Evolutionary conservation across 1,140 invertebrate genomes (phyloP).

Genomic region (Drosophila elegans): DNA sequence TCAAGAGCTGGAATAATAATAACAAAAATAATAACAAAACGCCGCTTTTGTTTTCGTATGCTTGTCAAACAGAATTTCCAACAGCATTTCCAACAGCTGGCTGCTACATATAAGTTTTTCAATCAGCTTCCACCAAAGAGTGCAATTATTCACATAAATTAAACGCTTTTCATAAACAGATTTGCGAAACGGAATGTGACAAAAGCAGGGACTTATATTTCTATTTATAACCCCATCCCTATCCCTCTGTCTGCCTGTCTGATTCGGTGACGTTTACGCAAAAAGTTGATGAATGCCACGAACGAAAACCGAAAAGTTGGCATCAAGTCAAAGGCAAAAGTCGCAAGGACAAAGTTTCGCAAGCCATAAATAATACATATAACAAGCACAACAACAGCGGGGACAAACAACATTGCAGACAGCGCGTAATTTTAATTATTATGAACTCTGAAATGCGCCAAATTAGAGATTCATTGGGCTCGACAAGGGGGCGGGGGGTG

Average conservation of each 20-base stretch:
- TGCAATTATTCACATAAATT: constrained; percentile 46
- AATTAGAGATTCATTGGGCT: constrained; percentile 78
- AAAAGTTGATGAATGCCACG: constrained; percentile 77
- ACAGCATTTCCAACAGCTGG: constrained; percentile 23
- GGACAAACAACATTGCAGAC: constrained; percentile 63
- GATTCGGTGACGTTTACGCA: constrained; percentile 41
- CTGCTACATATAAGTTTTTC: constrained; percentile 57
- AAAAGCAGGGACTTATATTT: constrained; percentile 41
- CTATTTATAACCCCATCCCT: constrained; percentile 21
- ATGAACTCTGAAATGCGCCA: constrained; percentile 71
- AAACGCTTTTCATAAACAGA: constrained; percentile 37
- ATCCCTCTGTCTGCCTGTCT: constrained; percentile 4
- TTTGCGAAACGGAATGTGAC: constrained; percentile 23
- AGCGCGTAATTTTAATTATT: constrained; percentile 79
- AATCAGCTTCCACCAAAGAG: constrained; percentile 44
- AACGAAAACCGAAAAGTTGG: constrained; percentile 60
- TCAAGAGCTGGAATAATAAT: constrained; percentile 71
- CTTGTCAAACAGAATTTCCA: constrained; percentile 52
- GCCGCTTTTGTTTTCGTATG: constrained; percentile 16
- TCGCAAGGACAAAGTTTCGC: constrained; percentile 57
- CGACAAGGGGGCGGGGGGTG: constrained; percentile 5
- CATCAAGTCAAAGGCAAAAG: constrained; percentile 75
- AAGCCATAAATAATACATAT: constrained; percentile 72
- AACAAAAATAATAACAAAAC: constrained; percentile 54
- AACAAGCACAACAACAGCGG: constrained; percentile 56